phyloP scores from a whole-genome alignment of 1,140 invertebrate species.

The Drosophila suzukii region DNA sequence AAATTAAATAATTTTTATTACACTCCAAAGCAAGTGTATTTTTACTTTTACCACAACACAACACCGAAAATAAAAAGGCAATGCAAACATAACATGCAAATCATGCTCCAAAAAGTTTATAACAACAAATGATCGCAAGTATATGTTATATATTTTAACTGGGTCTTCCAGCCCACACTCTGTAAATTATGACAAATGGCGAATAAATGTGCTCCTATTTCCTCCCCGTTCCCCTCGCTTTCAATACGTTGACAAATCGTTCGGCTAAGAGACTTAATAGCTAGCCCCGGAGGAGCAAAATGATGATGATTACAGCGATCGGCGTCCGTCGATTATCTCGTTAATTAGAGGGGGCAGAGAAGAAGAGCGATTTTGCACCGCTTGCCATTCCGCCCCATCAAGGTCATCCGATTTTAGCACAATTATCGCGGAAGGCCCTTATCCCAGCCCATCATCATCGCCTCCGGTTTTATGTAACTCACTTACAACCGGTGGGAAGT shows the following conservation, averaged over 20 bases:
- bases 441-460: conserved; percentile 17
- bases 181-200: conserved; percentile 72
- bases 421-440: conserved; percentile 52
- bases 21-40: conserved; percentile 23
- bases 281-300: conserved; percentile 36
- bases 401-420: conserved; percentile 62
- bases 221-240: conserved; percentile 1
- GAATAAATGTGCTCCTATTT: conserved; percentile 32
- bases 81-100: conserved; percentile 46
- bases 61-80: conserved; percentile 4
- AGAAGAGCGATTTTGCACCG: conserved; percentile 20
- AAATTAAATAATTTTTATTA: conserved; percentile 36
- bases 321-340: conserved; percentile 63
- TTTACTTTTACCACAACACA: conserved; percentile 49
- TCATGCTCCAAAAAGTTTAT: conserved; percentile 30
- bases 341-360: conserved; percentile 55
- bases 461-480: conserved; percentile 47
- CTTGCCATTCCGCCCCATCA: conserved; percentile 35
- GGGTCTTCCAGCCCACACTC: conserved; percentile 62
- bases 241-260: conserved; percentile 65
- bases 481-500: conserved; percentile 55
- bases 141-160: conserved; percentile 71
- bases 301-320: conserved; percentile 50
- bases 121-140: conserved; percentile 6
- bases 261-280: conserved; percentile 64